Base-by-base conservation (phyloP, 2,888 invertebrate genomes). In the Bellardia bayeri region DNA sequence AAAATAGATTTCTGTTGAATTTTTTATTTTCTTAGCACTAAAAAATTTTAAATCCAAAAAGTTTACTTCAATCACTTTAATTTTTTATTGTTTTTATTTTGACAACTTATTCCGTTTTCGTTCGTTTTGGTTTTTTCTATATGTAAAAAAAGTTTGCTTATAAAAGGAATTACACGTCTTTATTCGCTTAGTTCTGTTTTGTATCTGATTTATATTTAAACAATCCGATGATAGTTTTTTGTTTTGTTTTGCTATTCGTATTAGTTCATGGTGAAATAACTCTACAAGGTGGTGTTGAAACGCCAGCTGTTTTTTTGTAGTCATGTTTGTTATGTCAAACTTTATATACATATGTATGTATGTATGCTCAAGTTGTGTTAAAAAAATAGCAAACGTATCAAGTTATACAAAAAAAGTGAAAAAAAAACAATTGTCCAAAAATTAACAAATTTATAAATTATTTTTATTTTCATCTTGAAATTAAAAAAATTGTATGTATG, bases 171-270 rank as follows among this genome's bases (percentile, higher is more conserved):
- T 42, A 9, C 54, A 56, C 79, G 79, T 85, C 71, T 58, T 71
- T 14, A 37, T 66, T 40, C 56, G 64, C 16, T 72, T 69, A 75
- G 33, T 78, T 81, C 51, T 33, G 56, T 76, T 69, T 49, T 82
- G 75, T 63, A 64, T 78, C 61, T 85, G 72, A 49, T 68, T 75
- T 58, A 33, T 14, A 49, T 40, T 75, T 13, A 63, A 72, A 51
- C 33, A 69, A 58, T 1, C 30, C 16, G n/a, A 30, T 30, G 45
- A 45, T 40, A 40, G 30, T 16, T 9, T 54, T 81, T 64, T 81
- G 80, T 58, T 82, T 74, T 76, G 56, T 74, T 71, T 81, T 72
- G 23, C 23, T 61, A 72, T 84, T 79, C 71, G 63, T 40, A 33
- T n/a, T 33, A 63, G 45, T 13, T n/a, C n/a, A n/a, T n/a, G n/a